phyloP scores from a whole-genome alignment of 2,888 invertebrate genomes.

The Zygothrica quintamaculata region DNA sequence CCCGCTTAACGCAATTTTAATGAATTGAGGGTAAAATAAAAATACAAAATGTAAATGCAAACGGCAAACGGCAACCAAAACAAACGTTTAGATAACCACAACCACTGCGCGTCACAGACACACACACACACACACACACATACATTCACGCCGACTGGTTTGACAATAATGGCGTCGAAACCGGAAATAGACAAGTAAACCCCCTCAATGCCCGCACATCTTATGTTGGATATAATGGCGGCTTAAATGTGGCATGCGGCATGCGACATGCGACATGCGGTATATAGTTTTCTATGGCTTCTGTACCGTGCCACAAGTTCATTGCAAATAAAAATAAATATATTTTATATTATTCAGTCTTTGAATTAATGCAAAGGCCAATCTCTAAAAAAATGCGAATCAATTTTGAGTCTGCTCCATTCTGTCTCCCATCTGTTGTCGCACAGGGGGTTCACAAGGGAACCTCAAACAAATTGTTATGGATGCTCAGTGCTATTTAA shows the following conservation, averaged over 20 bases:
- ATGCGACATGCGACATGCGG: slow-evolving; percentile 26
- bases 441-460: not conserved
- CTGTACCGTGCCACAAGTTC: slow-evolving; percentile 45
- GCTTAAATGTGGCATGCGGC: slow-evolving; percentile 63
- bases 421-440: slow-evolving; percentile 1
- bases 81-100: slow-evolving; percentile 70
- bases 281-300: slow-evolving; percentile 30
- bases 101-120: slow-evolving; percentile 23
- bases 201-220: slow-evolving; percentile 13
- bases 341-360: slow-evolving; percentile 50
- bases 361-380: slow-evolving; percentile 66
- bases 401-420: slow-evolving; percentile 34
- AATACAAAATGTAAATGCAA: slow-evolving; percentile 61
- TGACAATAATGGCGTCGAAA: slow-evolving; percentile 59
- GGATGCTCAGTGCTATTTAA: not conserved
- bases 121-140: too few relatives aligned
- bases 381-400: slow-evolving; percentile 50
- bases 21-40: slow-evolving; percentile 9
- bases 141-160: slow-evolving; percentile 11
- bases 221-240: slow-evolving; percentile 39
- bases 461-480: slow-evolving; percentile 34
- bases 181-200: slow-evolving; percentile 69
- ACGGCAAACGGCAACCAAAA: slow-evolving; percentile 60
- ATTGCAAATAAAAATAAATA: slow-evolving; percentile 72
- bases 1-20: too few relatives aligned